Conservation (phyloP, 1,140 invertebrate genomes). For the Calephelis virginiensis region DNA sequence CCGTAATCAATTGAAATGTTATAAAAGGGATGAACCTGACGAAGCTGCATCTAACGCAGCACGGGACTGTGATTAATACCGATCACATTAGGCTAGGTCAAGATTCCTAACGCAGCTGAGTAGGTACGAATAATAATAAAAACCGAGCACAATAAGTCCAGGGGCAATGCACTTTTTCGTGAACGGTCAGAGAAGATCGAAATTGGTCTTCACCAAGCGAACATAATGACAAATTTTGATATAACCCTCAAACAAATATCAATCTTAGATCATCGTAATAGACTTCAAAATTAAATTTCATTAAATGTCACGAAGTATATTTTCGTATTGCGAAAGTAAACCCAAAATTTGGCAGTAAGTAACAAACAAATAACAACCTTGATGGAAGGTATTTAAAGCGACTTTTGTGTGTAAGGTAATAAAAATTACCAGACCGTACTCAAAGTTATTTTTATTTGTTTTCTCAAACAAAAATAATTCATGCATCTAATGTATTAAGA, state of each 20-base stretch:
- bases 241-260: conserved; percentile 28
- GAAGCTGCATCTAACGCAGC: background rate
- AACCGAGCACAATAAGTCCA: conserved; percentile 39
- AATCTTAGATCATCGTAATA: conserved; percentile 22
- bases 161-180: conserved; percentile 74
- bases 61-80: conserved; percentile 45
- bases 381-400: conserved; percentile 27
- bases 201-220: conserved; percentile 44
- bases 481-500: conserved; percentile 30
- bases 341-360: conserved; percentile 7
- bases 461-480: conserved; percentile 30
- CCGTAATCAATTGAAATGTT: background rate
- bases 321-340: conserved; percentile 1
- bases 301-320: background rate
- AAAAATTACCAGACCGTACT: conserved; percentile 30
- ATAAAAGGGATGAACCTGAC: background rate
- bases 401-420: conserved; percentile 30
- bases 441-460: conserved; percentile 6
- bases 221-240: conserved; percentile 51
- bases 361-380: conserved; percentile 33
- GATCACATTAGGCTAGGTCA: conserved; percentile 72
- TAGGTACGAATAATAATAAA: conserved; percentile 58
- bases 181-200: conserved; percentile 61
- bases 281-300: conserved; percentile 10
- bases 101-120: conserved; percentile 65